Evolutionary conservation across 2,797 vertebrate genomes (phyloP).

Genomic region (Varecia variegata): DNA sequence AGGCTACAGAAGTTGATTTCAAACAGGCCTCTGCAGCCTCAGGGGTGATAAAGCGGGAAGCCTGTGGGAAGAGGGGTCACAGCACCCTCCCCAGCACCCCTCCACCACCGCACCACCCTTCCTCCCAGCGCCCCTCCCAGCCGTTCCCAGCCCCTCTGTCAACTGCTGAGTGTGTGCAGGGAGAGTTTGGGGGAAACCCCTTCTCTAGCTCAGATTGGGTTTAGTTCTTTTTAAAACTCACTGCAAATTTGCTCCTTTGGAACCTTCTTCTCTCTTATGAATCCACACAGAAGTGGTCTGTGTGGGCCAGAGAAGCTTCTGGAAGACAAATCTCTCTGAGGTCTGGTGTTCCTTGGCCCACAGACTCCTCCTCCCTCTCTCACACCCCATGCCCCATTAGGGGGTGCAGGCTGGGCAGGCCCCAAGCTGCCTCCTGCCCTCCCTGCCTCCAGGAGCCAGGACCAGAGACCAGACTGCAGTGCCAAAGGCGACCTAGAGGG

Average conservation of each 20-base stretch:
- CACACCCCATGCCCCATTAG: neutral
- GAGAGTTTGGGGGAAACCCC: conserved; percentile 77
- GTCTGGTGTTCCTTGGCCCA: neutral
- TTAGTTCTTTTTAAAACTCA: conserved; percentile 41
- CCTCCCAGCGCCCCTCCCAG: neutral
- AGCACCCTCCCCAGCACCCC: neutral
- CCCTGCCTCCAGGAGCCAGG: neutral
- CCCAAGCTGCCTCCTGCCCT: neutral
- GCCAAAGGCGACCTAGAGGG: neutral
- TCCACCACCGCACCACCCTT: neutral
- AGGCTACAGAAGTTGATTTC: neutral
- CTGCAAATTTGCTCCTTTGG: conserved; percentile 32
- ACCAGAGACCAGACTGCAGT: neutral
- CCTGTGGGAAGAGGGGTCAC: neutral
- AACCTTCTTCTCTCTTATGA: conserved; percentile 40
- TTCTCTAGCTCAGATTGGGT: conserved; percentile 12
- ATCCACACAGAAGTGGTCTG: conserved; percentile 38
- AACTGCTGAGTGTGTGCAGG: conserved; percentile 28
- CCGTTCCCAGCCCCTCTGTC: conserved; percentile 33
- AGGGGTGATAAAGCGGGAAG: neutral
- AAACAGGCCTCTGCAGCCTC: neutral
- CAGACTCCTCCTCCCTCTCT: neutral
- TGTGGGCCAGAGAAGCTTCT: neutral
- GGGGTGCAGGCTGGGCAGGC: neutral
- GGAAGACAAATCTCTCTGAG: neutral